These are phyloP conservation scores for Graptemys geographica DNA, from an alignment of 2,797 vertebrate species.

Conservation along the genomic window DNA sequence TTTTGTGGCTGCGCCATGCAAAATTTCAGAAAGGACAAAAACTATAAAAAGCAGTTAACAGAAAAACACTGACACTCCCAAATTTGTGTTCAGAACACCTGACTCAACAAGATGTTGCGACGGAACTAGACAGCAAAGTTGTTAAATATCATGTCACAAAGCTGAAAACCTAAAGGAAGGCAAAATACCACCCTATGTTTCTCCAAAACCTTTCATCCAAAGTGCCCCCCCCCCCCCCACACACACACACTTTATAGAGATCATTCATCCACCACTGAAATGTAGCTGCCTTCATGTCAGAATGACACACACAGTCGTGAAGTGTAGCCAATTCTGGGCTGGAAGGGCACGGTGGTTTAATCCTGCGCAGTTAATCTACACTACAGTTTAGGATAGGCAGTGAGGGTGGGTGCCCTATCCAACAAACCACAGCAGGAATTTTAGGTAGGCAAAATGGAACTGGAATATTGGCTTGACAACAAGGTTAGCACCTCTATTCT, in stretches of 20 bases:
- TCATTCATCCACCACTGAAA: constrained; percentile 36
- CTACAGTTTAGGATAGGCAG: background rate
- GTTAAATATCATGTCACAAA: constrained; percentile 35
- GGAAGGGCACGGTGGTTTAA: background rate
- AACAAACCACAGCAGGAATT: background rate
- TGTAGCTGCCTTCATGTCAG: constrained; percentile 26
- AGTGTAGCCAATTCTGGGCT: background rate
- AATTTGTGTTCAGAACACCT: background rate
- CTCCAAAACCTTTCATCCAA: constrained; percentile 21
- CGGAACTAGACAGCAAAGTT: background rate
- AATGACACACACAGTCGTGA: background rate
- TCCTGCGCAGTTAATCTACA: background rate
- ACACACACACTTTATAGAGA: background rate
- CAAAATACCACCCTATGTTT: constrained; percentile 16
- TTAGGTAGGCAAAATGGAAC: background rate
- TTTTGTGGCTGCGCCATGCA: background rate
- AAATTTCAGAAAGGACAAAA: constrained; percentile 27
- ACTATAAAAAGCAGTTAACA: constrained; percentile 52
- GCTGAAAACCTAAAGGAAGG: constrained; percentile 4
- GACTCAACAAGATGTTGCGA: constrained; percentile 4
- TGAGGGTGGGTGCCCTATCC: background rate
- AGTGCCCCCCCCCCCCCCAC: constrained; percentile 31
- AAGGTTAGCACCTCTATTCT: background rate
- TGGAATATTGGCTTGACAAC: background rate
- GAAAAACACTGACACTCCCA: background rate